These are phyloP conservation scores for Cervus canadensis DNA, from an alignment of 2,113 vertebrate species.

Conservation along the genomic window DNA sequence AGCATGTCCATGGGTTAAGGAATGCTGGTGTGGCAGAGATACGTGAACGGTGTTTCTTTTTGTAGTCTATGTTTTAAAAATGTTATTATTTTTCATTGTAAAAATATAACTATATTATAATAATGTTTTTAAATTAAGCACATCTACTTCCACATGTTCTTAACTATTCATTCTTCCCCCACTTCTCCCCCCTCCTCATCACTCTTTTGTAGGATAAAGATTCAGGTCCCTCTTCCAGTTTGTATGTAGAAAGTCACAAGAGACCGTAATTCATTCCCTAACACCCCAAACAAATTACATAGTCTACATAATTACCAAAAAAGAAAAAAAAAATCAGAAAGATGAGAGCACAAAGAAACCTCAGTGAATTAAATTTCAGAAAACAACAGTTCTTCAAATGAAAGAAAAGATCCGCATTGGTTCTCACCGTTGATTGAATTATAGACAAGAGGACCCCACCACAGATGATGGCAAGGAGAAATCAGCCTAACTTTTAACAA, in stretches of 20 bases:
- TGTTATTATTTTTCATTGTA: neutral
- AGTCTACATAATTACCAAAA: neutral
- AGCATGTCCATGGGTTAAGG: neutral
- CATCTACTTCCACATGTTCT: neutral
- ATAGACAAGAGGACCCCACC: neutral
- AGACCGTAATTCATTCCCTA: conserved; percentile 17
- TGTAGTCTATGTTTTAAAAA: neutral
- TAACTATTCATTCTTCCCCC: neutral
- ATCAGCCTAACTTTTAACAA: neutral
- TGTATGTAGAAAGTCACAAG: neutral
- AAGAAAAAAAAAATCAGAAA: neutral
- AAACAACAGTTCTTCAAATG: neutral
- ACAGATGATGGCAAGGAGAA: neutral
- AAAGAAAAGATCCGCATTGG: neutral
- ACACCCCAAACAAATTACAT: neutral
- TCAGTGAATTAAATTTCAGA: neutral
- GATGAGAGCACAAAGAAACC: neutral
- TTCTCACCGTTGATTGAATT: neutral
- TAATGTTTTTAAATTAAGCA: neutral
- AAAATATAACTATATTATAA: neutral
- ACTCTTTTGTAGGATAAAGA: neutral
- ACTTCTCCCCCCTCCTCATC: neutral
- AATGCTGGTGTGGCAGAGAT: neutral
- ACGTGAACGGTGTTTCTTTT: neutral
- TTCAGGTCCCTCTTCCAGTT: neutral